A percentile compares a stretch with the other conserved stretches of the same genome.
phyloP scores from a whole-genome alignment of 2,888 invertebrate genomes.

The Seira ritae region DNA sequence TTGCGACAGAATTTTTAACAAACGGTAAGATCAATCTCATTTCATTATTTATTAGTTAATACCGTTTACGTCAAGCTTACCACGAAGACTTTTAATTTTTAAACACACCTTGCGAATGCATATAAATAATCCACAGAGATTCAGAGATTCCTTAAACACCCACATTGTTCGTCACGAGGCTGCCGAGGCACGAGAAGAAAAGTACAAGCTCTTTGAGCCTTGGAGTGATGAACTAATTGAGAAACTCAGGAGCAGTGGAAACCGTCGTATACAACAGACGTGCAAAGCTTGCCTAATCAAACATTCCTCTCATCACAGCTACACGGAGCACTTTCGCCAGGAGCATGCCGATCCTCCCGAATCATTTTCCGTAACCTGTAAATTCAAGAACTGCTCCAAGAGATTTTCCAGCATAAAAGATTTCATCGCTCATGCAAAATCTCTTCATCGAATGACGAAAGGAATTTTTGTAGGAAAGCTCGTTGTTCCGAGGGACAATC shows the following conservation, averaged over 20 bases:
- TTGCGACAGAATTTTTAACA: constrained; percentile 4
- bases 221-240: background rate
- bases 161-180: constrained; percentile 4
- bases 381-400: constrained; percentile 8
- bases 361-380: background rate
- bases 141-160: constrained; percentile 8
- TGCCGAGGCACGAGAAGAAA: background rate
- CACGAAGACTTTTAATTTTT: too few species aligned
- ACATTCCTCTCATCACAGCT: background rate
- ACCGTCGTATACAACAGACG: background rate
- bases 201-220: background rate
- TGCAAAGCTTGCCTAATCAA: constrained; percentile 1
- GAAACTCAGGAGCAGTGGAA: too few species aligned
- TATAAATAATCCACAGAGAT: too few species aligned
- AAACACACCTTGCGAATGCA: too few species aligned
- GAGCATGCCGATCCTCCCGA: constrained; percentile 10
- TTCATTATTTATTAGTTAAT: too few species aligned
- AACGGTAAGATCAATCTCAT: background rate
- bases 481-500: background rate
- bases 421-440: background rate
- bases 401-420: background rate
- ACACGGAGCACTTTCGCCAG: background rate
- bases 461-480: constrained; percentile 11
- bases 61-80: too few species aligned
- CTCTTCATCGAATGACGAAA: background rate